Conservation (phyloP, 2,113 vertebrate species). For the Poecilia latipinna region DNA sequence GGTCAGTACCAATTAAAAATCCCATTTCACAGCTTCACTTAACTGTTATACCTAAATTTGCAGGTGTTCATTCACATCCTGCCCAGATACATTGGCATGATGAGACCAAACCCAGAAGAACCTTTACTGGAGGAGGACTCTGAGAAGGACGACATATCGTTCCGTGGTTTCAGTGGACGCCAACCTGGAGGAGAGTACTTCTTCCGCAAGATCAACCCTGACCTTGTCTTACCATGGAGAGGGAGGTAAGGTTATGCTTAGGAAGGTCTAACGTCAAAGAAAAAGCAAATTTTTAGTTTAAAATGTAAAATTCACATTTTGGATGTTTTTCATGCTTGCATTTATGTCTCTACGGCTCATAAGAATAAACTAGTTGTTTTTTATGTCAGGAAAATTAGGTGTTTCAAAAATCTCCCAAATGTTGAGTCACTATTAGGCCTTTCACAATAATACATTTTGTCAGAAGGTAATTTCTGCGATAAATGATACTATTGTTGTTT, state of each 20-base stretch:
- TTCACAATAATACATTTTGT: too few relatives aligned
- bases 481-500: too few relatives aligned
- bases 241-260: conserved; percentile 75
- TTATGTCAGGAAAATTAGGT: too few relatives aligned
- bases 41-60: background rate
- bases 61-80: conserved; percentile 88
- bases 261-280: too few relatives aligned
- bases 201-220: conserved; percentile 84
- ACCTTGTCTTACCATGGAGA: conserved; percentile 85
- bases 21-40: background rate
- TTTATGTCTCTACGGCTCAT: too few relatives aligned
- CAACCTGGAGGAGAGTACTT: conserved; percentile 87
- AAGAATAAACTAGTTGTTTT: too few relatives aligned
- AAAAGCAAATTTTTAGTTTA: background rate
- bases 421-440: too few relatives aligned
- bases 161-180: conserved; percentile 52
- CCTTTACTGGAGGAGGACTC: conserved; percentile 59
- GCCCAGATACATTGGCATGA: conserved; percentile 86
- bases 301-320: background rate
- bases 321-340: too few relatives aligned
- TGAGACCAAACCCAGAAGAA: conserved; percentile 81
- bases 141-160: conserved; percentile 46
- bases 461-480: too few relatives aligned
- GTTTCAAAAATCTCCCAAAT: too few relatives aligned
- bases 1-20: rapidly evolving